Evolutionary conservation across 1,140 invertebrate species (phyloP), one percentile per base, ranked within the genome.

Genomic region (Agrilus planipennis): DNA sequence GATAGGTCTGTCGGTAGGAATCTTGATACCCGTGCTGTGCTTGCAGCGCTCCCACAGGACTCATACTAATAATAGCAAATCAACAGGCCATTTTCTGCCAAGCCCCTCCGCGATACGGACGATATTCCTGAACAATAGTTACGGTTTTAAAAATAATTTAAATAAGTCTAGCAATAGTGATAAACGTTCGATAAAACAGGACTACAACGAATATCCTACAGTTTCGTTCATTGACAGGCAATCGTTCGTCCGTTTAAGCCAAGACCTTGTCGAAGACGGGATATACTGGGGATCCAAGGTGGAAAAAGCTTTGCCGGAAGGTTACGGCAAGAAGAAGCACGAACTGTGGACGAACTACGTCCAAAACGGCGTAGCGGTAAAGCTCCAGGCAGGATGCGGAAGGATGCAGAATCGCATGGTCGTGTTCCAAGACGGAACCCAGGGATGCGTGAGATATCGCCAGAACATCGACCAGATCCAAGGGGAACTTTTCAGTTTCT

Each of bases 381-480:
- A 79, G 42, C 69, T 89, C 50, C 76, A 84, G 52, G 67, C 73
- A 12, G 87, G 86, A 0, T 90, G 87, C 56, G 87, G 87, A 0
- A 68, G 85, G 28, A 89, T 89, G 84, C 85, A 89, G 55, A 90
- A 90, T 58, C 68, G 87, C 6, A 54, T 88, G 19, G 62, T 88
- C 0, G 80, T 77, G 1, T 84, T 89, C 48, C 71, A 73, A 39
- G 83, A 85, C 58, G 82, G 82, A 0, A 69, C 73, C 0, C 66
- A 72, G 51, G 78, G 85, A 4, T 91, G 87, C 54, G 82, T 82
- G 0, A 67, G 86, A 19, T 89, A 90, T 58, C 71, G 87, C 29
- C 80, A 88, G 47, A 91, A 91, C 53, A 82, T 81, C 15, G 86
- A 91, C 55, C 86, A 90, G 61, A 89, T 91, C 29, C 86, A 89